A percentile compares a stretch with the other conserved stretches of the same genome.
These are phyloP conservation scores for Regulus satrapa DNA, from an alignment of 2,113 vertebrate genomes.

Conservation along the genomic window DNA sequence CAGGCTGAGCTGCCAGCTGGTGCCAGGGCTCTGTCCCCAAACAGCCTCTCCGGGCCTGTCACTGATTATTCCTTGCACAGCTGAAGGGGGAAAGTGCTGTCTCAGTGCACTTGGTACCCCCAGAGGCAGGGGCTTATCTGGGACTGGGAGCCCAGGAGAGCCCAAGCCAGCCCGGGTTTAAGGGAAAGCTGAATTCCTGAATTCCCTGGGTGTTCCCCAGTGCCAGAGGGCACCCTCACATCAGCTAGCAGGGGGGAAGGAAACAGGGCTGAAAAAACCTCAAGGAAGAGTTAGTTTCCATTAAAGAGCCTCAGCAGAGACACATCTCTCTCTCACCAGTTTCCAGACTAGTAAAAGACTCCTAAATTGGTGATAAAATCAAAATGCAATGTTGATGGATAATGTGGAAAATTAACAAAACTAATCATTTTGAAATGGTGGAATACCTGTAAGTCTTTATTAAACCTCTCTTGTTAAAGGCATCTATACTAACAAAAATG, in stretches of 20 bases:
- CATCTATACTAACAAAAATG: background rate
- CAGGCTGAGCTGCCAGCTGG: background rate
- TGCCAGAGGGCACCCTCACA: background rate
- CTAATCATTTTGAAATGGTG: background rate
- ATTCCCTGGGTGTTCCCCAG: background rate
- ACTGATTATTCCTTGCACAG: background rate
- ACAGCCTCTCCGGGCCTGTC: background rate
- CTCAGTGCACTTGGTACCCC: background rate
- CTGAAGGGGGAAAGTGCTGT: background rate
- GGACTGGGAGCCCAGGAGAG: background rate
- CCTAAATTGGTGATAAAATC: background rate
- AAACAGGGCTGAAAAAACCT: background rate
- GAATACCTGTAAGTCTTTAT: background rate
- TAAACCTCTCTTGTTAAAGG: background rate
- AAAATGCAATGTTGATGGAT: background rate
- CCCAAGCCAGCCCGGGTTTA: background rate
- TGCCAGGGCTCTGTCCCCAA: background rate
- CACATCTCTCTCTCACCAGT: background rate
- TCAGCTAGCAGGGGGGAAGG: background rate
- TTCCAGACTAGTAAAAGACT: background rate
- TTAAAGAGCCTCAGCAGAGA: background rate
- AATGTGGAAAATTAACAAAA: background rate
- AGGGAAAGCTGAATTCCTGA: background rate
- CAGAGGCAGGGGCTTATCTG: background rate
- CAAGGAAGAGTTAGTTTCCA: background rate